phyloP scores from a whole-genome alignment of 2,113 vertebrate genomes.

The Hyperopisus bebe region DNA sequence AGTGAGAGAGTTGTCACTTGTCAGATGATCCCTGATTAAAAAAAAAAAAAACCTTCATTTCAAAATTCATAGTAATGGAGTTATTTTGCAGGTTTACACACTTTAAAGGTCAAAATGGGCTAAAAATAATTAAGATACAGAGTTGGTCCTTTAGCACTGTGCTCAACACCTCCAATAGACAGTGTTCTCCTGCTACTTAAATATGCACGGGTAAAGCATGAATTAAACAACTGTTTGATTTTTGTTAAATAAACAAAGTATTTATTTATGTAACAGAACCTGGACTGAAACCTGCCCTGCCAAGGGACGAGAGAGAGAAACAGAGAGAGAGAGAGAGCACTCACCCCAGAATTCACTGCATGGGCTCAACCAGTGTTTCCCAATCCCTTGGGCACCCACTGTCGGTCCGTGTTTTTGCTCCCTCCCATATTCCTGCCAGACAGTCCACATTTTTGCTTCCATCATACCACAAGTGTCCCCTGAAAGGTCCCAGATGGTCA shows the following conservation, averaged over 20 bases:
- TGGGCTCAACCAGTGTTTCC: background rate
- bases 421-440: background rate
- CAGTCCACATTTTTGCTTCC: background rate
- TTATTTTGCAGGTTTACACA: background rate
- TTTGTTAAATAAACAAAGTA: no score
- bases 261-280: background rate
- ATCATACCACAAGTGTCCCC: background rate
- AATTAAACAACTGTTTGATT: background rate
- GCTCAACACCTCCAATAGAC: background rate
- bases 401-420: background rate
- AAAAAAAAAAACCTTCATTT: background rate
- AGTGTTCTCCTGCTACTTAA: background rate
- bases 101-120: background rate
- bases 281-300: background rate
- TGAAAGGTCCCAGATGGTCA: background rate
- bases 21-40: background rate
- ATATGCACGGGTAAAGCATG: background rate
- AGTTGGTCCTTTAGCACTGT: background rate
- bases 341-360: background rate
- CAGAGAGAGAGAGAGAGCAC: background rate
- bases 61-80: background rate
- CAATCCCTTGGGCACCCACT: background rate
- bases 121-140: background rate
- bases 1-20: background rate
- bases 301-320: background rate